These are phyloP conservation scores for Epirrita christyi DNA, from an alignment of 2,888 invertebrate species.

Conservation along the genomic window DNA sequence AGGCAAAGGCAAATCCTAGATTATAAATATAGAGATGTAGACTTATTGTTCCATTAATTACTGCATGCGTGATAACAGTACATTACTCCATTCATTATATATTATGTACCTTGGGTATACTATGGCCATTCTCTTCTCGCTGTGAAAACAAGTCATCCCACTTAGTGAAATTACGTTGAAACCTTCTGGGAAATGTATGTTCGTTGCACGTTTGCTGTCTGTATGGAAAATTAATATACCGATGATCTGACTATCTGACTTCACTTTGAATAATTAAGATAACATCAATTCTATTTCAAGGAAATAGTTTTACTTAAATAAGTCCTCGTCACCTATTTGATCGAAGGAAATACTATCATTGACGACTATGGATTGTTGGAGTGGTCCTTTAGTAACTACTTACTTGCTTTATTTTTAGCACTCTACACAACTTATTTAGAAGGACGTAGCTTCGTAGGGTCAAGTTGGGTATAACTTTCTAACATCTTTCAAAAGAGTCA, in stretches of 20 bases:
- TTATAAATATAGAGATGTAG: no score
- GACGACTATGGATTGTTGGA: no score
- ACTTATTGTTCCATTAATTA: no score
- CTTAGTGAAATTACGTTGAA: constrained; percentile 33
- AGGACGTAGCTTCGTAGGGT: neutral
- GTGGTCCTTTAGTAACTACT: no score
- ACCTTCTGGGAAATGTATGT: constrained; percentile 23
- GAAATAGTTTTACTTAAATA: no score
- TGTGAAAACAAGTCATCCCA: constrained; percentile 36
- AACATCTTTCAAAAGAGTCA: constrained; percentile 8
- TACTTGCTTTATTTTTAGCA: no score
- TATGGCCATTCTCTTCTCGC: neutral
- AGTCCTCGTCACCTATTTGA: no score
- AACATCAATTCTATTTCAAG: constrained; percentile 25
- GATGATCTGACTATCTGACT: constrained; percentile 21
- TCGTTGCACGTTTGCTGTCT: constrained; percentile 7
- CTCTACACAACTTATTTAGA: constrained; percentile 1
- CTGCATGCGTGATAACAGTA: no score
- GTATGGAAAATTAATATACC: constrained; percentile 22
- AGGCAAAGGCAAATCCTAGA: no score
- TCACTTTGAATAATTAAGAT: constrained; percentile 32
- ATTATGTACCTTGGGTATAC: no score
- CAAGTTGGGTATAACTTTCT: constrained; percentile 1
- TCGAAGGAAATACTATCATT: no score
- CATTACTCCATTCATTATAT: no score